phyloP scores from a whole-genome alignment of 2,113 vertebrate species.

The Corydoras sp. region DNA sequence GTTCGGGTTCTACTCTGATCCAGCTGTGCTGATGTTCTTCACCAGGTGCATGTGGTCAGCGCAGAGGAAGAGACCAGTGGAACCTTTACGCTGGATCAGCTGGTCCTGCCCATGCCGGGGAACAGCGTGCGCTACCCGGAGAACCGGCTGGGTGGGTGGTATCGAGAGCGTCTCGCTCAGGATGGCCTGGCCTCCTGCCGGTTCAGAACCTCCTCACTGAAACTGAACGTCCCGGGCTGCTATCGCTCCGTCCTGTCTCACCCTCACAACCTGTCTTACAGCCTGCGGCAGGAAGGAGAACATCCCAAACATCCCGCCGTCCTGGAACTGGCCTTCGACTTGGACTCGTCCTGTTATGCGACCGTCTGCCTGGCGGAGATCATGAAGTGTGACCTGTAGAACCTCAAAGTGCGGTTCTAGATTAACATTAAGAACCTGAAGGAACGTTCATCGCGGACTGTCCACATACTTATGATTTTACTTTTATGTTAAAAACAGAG shows the following conservation, averaged over 20 bases:
- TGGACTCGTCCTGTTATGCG: conserved; percentile 88
- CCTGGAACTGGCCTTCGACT: conserved; percentile 78
- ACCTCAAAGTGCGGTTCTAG: background rate
- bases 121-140: conserved; percentile 82
- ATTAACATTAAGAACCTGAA: no score
- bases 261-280: conserved; percentile 71
- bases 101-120: conserved; percentile 87
- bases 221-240: conserved; percentile 87
- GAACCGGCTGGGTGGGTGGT: conserved; percentile 67
- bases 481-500: no score
- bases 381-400: conserved; percentile 79
- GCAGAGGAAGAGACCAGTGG: conserved; percentile 53
- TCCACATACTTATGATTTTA: no score
- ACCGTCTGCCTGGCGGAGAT: conserved; percentile 88
- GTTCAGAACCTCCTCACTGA: conserved; percentile 77
- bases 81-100: conserved; percentile 61
- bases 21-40: background rate
- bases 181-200: conserved; percentile 72
- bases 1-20: background rate
- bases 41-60: conserved; percentile 65
- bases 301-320: conserved; percentile 11
- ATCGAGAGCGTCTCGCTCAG: conserved; percentile 72
- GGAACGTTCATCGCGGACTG: no score
- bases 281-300: conserved; percentile 48
- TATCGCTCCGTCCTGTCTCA: conserved; percentile 81